phyloP scores from a whole-genome alignment of 2,888 invertebrate species.

The Trachelus stipa region DNA sequence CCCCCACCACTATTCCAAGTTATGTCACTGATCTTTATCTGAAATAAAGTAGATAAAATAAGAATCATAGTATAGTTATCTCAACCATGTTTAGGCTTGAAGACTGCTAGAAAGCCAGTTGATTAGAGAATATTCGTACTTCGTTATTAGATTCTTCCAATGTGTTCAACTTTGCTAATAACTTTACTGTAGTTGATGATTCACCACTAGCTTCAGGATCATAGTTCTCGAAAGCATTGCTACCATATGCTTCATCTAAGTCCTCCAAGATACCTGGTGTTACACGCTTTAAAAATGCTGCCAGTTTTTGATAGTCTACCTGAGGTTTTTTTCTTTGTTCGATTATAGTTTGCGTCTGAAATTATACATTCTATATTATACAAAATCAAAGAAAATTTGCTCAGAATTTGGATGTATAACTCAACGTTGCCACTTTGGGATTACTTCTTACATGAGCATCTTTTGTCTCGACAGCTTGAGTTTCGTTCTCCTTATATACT shows the following conservation, averaged over 20 bases:
- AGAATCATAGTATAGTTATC: background rate
- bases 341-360: constrained; percentile 55
- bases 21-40: constrained; percentile 58
- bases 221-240: constrained; percentile 56
- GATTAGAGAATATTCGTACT: constrained; percentile 32
- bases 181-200: constrained; percentile 41
- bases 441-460: constrained; percentile 43
- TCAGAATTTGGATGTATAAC: background rate
- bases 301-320: constrained; percentile 55
- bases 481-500: constrained; percentile 37
- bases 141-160: constrained; percentile 40
- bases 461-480: constrained; percentile 49
- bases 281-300: constrained; percentile 56
- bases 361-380: constrained; percentile 11
- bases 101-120: background rate
- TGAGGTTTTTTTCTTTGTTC: constrained; percentile 37
- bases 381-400: background rate
- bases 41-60: constrained; percentile 19
- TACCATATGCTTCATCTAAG: constrained; percentile 57
- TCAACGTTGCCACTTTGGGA: background rate
- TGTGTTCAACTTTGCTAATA: constrained; percentile 49
- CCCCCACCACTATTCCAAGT: constrained; percentile 61
- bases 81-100: background rate
- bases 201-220: constrained; percentile 40
- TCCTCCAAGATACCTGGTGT: constrained; percentile 56